A percentile compares a stretch with the other conserved stretches of the same genome.
phyloP scores from a whole-genome alignment of 2,113 vertebrate genomes.

The Emydura subglobosa region DNA sequence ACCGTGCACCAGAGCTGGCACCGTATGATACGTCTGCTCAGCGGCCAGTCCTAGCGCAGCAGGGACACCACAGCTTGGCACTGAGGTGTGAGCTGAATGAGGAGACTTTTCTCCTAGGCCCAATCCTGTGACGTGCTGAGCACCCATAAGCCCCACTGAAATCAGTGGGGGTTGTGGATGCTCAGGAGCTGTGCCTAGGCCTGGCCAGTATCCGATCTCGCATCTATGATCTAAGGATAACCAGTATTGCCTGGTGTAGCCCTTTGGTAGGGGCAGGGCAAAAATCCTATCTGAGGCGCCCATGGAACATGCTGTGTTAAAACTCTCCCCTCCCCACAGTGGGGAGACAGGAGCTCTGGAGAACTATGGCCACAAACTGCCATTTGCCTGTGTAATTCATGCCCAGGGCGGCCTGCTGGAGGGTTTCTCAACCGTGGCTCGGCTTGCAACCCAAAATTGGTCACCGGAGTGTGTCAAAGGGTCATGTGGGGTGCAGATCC shows the following conservation, averaged over 20 bases:
- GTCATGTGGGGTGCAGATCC: too few relatives aligned
- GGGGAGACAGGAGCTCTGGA: not conserved
- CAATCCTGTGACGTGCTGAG: not conserved
- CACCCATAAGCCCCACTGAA: not conserved
- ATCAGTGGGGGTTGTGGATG: not conserved
- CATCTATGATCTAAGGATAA: not conserved
- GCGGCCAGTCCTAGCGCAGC: not conserved
- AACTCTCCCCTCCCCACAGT: not conserved
- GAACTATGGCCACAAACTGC: fast-evolving
- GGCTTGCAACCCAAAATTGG: too few relatives aligned
- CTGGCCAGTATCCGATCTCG: not conserved
- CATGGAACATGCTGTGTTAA: not conserved
- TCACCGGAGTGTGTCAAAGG: too few relatives aligned
- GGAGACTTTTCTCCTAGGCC: not conserved
- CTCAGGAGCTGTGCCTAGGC: not conserved
- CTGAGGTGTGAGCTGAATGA: not conserved
- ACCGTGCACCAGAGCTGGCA: not conserved
- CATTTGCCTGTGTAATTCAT: too few relatives aligned
- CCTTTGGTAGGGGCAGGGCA: not conserved
- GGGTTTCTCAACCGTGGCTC: too few relatives aligned
- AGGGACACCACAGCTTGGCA: not conserved
- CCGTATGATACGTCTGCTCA: not conserved
- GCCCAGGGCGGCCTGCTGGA: too few relatives aligned
- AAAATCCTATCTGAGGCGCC: not conserved
- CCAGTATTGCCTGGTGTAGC: not conserved